phyloP scores from a whole-genome alignment of 2,888 invertebrate genomes.

The Pyrrhosoma nymphula region DNA sequence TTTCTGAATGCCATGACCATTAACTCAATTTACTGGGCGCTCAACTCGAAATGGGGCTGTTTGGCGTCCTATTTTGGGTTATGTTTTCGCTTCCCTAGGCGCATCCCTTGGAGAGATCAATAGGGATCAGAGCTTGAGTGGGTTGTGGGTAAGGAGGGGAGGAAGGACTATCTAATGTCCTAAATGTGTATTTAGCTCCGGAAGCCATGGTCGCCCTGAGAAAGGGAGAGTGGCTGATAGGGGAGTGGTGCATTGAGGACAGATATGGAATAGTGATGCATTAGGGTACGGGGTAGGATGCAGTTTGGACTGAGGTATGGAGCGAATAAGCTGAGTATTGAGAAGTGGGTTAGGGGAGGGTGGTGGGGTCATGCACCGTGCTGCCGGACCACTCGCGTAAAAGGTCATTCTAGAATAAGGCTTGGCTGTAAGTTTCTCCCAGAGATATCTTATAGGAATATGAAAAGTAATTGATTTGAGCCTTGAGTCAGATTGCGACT shows the following conservation, averaged over 20 bases:
- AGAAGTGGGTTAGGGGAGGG: too few relatives aligned
- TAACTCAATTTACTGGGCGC: too few relatives aligned
- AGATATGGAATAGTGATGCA: conserved; percentile 8
- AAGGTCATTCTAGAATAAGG: too few relatives aligned
- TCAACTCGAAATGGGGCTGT: not conserved
- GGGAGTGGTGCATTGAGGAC: not conserved
- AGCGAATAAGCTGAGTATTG: not conserved
- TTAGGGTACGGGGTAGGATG: not conserved
- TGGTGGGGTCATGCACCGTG: too few relatives aligned
- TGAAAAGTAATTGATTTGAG: too few relatives aligned
- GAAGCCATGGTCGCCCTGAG: not conserved
- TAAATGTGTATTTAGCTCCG: conserved; percentile 12
- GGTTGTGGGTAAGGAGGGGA: not conserved
- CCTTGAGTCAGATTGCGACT: too few relatives aligned
- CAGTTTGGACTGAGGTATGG: not conserved
- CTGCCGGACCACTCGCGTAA: too few relatives aligned
- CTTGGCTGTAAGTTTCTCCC: too few relatives aligned
- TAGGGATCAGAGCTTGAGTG: not conserved
- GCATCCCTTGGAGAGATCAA: not conserved
- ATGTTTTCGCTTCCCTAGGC: not conserved
- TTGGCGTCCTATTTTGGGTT: not conserved
- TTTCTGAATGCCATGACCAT: too few relatives aligned
- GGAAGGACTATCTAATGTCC: not conserved
- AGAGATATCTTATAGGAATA: too few relatives aligned
- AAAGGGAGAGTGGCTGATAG: conserved; percentile 1